These are phyloP conservation scores for Eupithecia subfuscata DNA, from an alignment of 2,888 invertebrate genomes.

Conservation along the genomic window DNA sequence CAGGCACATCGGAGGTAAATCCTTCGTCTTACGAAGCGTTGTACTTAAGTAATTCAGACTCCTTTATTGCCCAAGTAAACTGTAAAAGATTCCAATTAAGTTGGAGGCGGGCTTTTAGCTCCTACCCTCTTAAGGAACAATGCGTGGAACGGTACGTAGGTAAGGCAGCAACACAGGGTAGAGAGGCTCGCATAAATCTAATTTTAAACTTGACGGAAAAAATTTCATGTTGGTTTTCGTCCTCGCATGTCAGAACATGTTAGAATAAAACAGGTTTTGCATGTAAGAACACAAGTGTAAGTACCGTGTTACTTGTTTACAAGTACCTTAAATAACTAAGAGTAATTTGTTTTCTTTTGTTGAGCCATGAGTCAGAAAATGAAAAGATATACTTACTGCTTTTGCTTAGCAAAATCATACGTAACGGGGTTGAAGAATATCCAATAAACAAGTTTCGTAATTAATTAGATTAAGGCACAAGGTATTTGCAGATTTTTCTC, in stretches of 20 bases:
- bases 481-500: neutral
- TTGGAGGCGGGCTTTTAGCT: constrained; percentile 62
- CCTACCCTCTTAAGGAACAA: constrained; percentile 70
- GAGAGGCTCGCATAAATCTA: constrained; percentile 35
- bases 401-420: neutral
- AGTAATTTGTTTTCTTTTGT: neutral
- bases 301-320: neutral
- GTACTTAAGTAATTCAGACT: constrained; percentile 60
- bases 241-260: constrained; percentile 3
- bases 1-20: constrained; percentile 51
- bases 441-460: neutral
- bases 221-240: constrained; percentile 17
- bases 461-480: neutral
- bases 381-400: neutral
- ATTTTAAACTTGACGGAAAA: constrained; percentile 17
- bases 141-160: constrained; percentile 42
- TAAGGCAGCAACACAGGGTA: constrained; percentile 41
- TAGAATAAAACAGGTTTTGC: neutral
- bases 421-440: neutral
- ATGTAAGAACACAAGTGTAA: neutral
- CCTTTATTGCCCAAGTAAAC: constrained; percentile 77
- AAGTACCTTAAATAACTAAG: neutral
- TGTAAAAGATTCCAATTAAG: constrained; percentile 83
- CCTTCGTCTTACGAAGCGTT: constrained; percentile 42
- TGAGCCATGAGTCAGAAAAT: neutral